Base-by-base conservation (phyloP, 2,888 invertebrate genomes). In the Papilio elwesi region DNA sequence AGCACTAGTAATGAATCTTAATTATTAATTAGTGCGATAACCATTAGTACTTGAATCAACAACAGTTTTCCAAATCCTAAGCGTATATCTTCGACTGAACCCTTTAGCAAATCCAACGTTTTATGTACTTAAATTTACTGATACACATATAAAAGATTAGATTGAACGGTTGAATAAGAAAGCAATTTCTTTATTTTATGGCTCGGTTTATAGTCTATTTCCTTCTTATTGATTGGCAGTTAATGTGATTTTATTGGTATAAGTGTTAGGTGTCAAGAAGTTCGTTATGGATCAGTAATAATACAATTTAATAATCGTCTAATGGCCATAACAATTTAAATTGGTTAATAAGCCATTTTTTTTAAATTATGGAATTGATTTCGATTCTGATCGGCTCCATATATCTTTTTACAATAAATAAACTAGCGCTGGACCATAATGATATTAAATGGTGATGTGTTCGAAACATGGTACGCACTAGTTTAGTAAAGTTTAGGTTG, bases 161-260 rank as follows among this genome's bases (percentile, higher is more conserved):
- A 53, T 55, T 11, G 55, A 67, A 53, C 43, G 53, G 43, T 47
- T 26, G 53, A 67, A 67, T 67, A 16, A 43, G 67, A 67, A 67
- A 67, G 67, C 47, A 67, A 53, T 67, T 55, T 53, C 43, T 47
- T 67, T 67, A 67, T 67, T 67, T 67, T 67, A 67, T 55, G 67
- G 47, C 53, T 53, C 26, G 16, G 47, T 55, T 67, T 67, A 67
- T 55, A 16, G 47, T 47, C 67, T 53, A 67, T 67, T 67, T 67
- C 67, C 67, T 53, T 53, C 53, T 67, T 53, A 67, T 67, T 55
- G 67, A 67, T 43, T 67, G 52, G 15, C 16, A 15, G 53, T 67
- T 67, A 67, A 67, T 53, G 53, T 55, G 53, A 66, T 67, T 67
- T 67, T 67, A 67, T 53, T 43, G 47, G 15, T 43, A 67, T 53